Conservation (phyloP, 2,888 invertebrate species). For the Melinaea marsaeus region DNA sequence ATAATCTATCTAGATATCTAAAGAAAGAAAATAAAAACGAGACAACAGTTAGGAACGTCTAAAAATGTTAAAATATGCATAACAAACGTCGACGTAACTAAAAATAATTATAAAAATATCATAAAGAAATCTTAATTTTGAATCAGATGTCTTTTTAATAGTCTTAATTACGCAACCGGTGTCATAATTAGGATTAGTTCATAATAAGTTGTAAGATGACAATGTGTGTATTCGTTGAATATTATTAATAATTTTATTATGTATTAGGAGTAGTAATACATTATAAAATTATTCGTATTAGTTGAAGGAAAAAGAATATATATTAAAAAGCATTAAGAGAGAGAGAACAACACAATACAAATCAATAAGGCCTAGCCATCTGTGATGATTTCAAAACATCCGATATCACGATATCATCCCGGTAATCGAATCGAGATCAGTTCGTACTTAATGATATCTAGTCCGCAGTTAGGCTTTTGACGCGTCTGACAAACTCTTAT, state of each 20-base stretch:
- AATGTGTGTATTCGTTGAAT: neutral
- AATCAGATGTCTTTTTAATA: constrained; percentile 72
- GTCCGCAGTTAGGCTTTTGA: constrained; percentile 75
- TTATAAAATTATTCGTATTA: neutral
- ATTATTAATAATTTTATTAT: neutral
- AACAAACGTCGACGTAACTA: neutral
- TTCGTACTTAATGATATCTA: constrained; percentile 68
- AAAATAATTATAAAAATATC: constrained; percentile 2
- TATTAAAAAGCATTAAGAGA: neutral
- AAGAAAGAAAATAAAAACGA: no score
- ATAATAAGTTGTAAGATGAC: constrained; percentile 13
- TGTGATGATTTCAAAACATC: constrained; percentile 5
- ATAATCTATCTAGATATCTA: neutral
- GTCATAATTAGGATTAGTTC: constrained; percentile 46
- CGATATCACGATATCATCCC: constrained; percentile 26
- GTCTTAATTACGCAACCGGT: constrained; percentile 62
- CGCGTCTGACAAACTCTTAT: constrained; percentile 74
- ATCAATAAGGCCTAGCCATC: neutral
- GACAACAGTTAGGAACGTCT: no score
- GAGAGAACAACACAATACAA: neutral
- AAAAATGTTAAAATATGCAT: neutral
- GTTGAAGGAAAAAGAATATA: neutral
- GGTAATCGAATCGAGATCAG: constrained; percentile 62
- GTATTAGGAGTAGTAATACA: neutral
- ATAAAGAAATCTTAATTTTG: constrained; percentile 36